Evolutionary conservation across 1,140 invertebrate genomes (phyloP), one percentile per base, ranked within the genome.

Genomic region (Trissolcus basalis): DNA sequence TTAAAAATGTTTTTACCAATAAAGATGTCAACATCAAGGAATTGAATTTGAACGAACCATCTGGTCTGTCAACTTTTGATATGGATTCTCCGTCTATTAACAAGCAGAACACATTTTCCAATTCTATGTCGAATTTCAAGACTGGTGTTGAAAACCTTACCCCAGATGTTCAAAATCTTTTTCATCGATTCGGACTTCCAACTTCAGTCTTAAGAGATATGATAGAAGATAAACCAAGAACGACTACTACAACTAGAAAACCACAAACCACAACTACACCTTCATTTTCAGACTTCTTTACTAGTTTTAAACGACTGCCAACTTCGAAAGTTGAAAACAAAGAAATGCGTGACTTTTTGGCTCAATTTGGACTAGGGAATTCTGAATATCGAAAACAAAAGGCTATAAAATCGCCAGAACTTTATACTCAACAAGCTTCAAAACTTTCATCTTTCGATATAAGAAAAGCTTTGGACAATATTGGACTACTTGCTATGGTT

Each of bases 231-330:
- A 60, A 0, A 79, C 68, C 4, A 70, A 14, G 1, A 3, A 13
- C 56, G 2, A 70, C 80, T 1, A 83, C 80, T 0, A 80, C 80
- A 0, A 85, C 82, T 1, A 81, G 64, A 27, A 67, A 7, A 10
- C 59, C 56, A 35, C 72, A 13, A 9, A 81, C 79, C 2, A 74
- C 15, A 9, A 81, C 79, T 4, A 45, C 73, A 7, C 35, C 61
- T 10, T 78, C 56, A 3, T 71, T 77, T 83, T 32, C 85, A 81
- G 9, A 89, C 45, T 89, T 89, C 0, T 92, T 91, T 64, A 82
- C 87, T 0, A 88, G 84, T 12, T 92, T 92, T 60, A 92, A 92
- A 80, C 90, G 90, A 1, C 69, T 92, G 4, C 91, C 91, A 8
- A 86, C 85, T 10, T 85, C 86, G 8, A 76, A 67, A 4, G 77